phyloP scores from a whole-genome alignment of 2,113 vertebrate species.

The Dunckerocampus dactyliophorus region DNA sequence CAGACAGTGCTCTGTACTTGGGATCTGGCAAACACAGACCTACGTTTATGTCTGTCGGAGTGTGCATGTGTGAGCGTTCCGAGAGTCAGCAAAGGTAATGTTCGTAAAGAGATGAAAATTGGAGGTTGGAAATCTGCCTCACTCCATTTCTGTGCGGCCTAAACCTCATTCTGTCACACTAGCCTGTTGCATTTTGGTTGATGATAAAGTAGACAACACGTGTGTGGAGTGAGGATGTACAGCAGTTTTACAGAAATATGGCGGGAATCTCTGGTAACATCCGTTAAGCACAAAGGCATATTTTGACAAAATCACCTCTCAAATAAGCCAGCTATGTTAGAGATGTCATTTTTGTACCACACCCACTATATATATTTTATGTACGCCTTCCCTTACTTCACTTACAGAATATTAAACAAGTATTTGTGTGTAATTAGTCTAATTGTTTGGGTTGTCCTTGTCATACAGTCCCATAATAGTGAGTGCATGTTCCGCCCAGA shows the following conservation, averaged over 20 bases:
- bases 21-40: slow-evolving; percentile 59
- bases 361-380: neutral
- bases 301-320: too few relatives aligned
- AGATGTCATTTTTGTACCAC: too few relatives aligned
- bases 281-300: neutral
- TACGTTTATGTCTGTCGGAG: slow-evolving; percentile 21
- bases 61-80: slow-evolving; percentile 4
- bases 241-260: neutral
- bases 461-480: neutral
- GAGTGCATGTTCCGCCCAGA: neutral
- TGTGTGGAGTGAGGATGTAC: neutral
- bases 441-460: neutral
- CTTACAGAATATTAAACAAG: neutral
- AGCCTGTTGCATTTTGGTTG: slow-evolving; percentile 17
- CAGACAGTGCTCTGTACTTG: slow-evolving; percentile 45
- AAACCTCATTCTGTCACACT: slow-evolving; percentile 39
- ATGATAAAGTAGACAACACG: slow-evolving; percentile 16
- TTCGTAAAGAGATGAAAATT: slow-evolving; percentile 30
- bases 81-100: slow-evolving; percentile 48
- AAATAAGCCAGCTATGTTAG: neutral
- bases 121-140: slow-evolving; percentile 36
- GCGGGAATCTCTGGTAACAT: neutral
- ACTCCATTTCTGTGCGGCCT: slow-evolving; percentile 27
- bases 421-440: slow-evolving; percentile 1
- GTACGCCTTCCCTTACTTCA: neutral